phyloP scores from a whole-genome alignment of 2,888 invertebrate genomes.

The Cactoblastis cactorum region DNA sequence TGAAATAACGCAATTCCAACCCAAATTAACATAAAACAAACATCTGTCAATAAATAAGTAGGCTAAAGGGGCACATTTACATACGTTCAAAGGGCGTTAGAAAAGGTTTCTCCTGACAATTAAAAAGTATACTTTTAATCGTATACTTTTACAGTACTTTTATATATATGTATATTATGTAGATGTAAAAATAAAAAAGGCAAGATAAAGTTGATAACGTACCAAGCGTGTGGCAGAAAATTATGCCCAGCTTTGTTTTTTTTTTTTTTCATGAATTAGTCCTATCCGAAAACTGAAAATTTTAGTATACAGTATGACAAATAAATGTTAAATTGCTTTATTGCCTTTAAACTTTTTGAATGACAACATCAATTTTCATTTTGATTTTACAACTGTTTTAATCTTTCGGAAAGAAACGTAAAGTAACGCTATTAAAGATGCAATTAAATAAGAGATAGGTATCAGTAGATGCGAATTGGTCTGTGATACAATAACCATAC shows the following conservation, averaged over 20 bases:
- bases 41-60: background rate
- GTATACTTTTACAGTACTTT: too few relatives aligned
- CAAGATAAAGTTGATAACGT: too few relatives aligned
- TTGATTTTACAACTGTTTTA: slow-evolving; percentile 47
- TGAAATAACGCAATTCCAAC: slow-evolving; percentile 17
- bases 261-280: background rate
- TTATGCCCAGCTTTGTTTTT: too few relatives aligned
- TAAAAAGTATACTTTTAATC: too few relatives aligned
- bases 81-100: background rate
- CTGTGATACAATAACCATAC: slow-evolving; percentile 20
- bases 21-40: slow-evolving; percentile 4
- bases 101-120: background rate
- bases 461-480: slow-evolving; percentile 18
- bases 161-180: too few relatives aligned
- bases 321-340: slow-evolving; percentile 19
- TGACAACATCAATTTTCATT: slow-evolving; percentile 56
- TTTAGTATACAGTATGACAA: slow-evolving; percentile 43
- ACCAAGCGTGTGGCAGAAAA: too few relatives aligned
- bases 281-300: slow-evolving; percentile 31
- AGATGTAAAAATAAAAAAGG: too few relatives aligned
- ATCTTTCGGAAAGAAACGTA: slow-evolving; percentile 40
- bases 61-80: background rate
- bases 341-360: slow-evolving; percentile 50
- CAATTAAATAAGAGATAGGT: slow-evolving; percentile 32
- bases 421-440: slow-evolving; percentile 34